phyloP scores from a whole-genome alignment of 2,113 vertebrate species.

The Malurus cyaneus region DNA sequence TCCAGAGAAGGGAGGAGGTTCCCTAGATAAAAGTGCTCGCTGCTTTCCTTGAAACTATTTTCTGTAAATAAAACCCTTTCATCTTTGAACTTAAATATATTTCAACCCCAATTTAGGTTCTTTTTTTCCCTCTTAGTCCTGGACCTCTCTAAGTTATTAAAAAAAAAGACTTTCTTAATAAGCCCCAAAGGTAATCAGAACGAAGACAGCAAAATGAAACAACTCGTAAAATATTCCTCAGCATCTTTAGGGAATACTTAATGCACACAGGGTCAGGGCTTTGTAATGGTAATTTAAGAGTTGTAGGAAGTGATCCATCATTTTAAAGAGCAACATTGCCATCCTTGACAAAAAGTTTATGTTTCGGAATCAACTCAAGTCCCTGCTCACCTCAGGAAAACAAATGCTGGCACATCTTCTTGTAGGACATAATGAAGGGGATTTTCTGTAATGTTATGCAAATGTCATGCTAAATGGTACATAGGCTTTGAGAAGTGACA shows the following conservation, averaged over 20 bases:
- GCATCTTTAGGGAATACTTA: constrained; percentile 78
- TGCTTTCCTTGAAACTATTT: constrained; percentile 67
- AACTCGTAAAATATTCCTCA: constrained; percentile 78
- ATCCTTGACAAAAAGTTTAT: constrained; percentile 75
- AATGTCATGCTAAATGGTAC: constrained; percentile 32
- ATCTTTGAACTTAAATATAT: constrained; percentile 77
- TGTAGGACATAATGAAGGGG: constrained; percentile 48
- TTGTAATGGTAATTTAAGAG: constrained; percentile 86
- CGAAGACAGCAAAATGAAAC: constrained; percentile 78
- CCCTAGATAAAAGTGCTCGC: constrained; percentile 64
- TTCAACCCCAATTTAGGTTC: constrained; percentile 63
- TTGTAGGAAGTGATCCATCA: constrained; percentile 80
- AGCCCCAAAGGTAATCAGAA: constrained; percentile 79
- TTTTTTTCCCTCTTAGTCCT: constrained; percentile 54
- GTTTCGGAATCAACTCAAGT: constrained; percentile 69
- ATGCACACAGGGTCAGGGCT: constrained; percentile 79
- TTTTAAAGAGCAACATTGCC: constrained; percentile 75
- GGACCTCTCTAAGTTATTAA: constrained; percentile 43
- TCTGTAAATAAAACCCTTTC: constrained; percentile 72
- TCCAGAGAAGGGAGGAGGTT: constrained; percentile 44
- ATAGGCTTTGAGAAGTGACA: constrained; percentile 12
- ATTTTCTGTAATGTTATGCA: constrained; percentile 51
- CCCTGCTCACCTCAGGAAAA: constrained; percentile 64
- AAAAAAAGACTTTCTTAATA: constrained; percentile 76
- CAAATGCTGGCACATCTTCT: constrained; percentile 47